phyloP scores from a whole-genome alignment of 2,888 invertebrate species.

The Andrena praecox region DNA sequence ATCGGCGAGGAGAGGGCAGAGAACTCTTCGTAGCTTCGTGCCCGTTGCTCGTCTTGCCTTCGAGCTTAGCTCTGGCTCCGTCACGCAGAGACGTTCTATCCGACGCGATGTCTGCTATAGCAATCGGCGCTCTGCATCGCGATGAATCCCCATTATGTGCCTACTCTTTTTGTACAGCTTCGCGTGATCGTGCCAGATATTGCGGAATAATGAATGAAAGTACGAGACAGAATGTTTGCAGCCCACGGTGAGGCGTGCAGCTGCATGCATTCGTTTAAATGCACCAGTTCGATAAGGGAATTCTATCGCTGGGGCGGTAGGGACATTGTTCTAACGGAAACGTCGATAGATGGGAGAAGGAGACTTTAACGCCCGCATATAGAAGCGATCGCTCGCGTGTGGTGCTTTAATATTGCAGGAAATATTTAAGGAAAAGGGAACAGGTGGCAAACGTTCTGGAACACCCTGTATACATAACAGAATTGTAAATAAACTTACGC shows the following conservation, averaged over 20 bases:
- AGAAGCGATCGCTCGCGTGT: background rate
- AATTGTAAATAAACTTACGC: too few relatives aligned
- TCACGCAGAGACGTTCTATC: background rate
- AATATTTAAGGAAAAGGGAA: too few relatives aligned
- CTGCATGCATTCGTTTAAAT: too few relatives aligned
- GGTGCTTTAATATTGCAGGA: too few relatives aligned
- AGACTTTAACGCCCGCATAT: constrained; percentile 24
- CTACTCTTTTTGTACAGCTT: background rate
- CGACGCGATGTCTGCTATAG: background rate
- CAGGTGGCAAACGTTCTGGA: too few relatives aligned
- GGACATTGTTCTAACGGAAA: background rate
- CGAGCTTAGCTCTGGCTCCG: background rate
- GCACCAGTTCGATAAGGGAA: too few relatives aligned
- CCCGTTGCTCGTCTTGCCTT: constrained; percentile 11
- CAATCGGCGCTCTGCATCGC: too few relatives aligned
- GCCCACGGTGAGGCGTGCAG: background rate
- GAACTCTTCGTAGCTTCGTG: constrained; percentile 45
- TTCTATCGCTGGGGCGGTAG: background rate
- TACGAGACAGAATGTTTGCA: background rate
- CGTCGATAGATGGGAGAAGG: background rate
- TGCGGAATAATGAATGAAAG: background rate
- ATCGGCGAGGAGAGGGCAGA: constrained; percentile 53
- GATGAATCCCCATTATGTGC: too few relatives aligned
- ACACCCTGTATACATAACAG: too few relatives aligned
- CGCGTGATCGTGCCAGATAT: background rate